Evolutionary conservation across 2,797 vertebrate genomes (phyloP).

Genomic region (Molossus molossus): DNA sequence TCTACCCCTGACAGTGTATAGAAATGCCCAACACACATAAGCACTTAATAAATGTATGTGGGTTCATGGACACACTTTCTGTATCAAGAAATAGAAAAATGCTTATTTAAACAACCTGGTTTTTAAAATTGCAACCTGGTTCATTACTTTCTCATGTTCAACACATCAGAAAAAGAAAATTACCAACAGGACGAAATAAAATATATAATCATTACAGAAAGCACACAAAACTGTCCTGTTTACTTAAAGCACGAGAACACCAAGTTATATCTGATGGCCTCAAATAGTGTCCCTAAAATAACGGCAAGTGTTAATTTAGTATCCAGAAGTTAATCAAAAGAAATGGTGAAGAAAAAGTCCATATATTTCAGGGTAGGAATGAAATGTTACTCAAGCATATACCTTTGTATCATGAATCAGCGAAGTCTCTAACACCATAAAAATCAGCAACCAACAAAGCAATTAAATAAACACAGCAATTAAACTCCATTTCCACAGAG

Average conservation of each 20-base stretch:
- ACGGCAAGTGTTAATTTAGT: not conserved
- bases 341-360: conserved; percentile 29
- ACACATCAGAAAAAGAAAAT: conserved; percentile 61
- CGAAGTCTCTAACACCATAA: not conserved
- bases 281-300: not conserved
- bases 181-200: conserved; percentile 33
- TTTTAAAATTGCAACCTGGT: not conserved
- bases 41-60: not conserved
- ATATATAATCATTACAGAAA: conserved; percentile 13
- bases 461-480: conserved; percentile 56
- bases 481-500: conserved; percentile 28
- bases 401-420: not conserved
- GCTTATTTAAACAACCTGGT: conserved; percentile 18
- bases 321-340: conserved; percentile 48
- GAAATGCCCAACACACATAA: not conserved
- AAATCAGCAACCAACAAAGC: conserved; percentile 30
- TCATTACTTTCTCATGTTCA: conserved; percentile 48
- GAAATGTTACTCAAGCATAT: not conserved
- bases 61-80: not conserved
- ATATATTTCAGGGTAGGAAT: conserved; percentile 31
- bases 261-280: not conserved
- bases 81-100: conserved; percentile 1
- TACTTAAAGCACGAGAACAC: conserved; percentile 35
- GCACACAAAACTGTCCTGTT: not conserved
- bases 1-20: not conserved